Base-by-base conservation (phyloP, 2,888 invertebrate genomes). In the Gasteruption jaculator region DNA sequence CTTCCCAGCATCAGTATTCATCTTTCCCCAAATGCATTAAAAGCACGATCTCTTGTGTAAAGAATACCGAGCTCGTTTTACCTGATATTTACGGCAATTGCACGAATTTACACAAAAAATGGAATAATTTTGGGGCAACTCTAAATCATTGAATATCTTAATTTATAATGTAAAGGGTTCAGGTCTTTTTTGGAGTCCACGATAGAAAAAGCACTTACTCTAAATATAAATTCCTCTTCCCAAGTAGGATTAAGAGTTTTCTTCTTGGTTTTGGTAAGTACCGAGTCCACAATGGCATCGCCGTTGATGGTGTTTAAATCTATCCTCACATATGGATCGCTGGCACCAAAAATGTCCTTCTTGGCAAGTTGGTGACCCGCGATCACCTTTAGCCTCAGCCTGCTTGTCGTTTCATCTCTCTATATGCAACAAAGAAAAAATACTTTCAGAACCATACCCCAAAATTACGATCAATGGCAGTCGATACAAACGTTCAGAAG, bases 301-400 rank as follows among this genome's bases (percentile, higher is more conserved):
- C 86, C 85, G 65, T 85, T 86, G 51, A 85, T 81, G 53, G 86
- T 86, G 64, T 86, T 86, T 60, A 97, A 76, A 73, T 93, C 91
- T 67, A 97, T 85, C 58, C 90, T 81, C 27, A 95, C 95, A 77
- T 97, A 97, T 4, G 97, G 97, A 76, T 97, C 96, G 77, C 95
- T 94, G 61, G 96, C 95, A 62, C 97, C 97, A 77, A 99, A 97
- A 63, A 99, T 95, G 73, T 99, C 97, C 74, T 97, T 97, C 73
- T 95, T 95, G 41, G 96, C 96, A 64, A 99, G 77, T 58, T 91
- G 86, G 72, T 87, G 86, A 21, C 92, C 94, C 56, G 87, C 85
- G 53, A 91, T 76, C 48, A 95, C 84, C 74, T 82, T 85, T 68
- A 95, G 78, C 61, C 91, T 83, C 69, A 94, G 76, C 70, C 88